Base-by-base conservation (phyloP, 2,113 vertebrate species). In the Phoxinus phoxinus region DNA sequence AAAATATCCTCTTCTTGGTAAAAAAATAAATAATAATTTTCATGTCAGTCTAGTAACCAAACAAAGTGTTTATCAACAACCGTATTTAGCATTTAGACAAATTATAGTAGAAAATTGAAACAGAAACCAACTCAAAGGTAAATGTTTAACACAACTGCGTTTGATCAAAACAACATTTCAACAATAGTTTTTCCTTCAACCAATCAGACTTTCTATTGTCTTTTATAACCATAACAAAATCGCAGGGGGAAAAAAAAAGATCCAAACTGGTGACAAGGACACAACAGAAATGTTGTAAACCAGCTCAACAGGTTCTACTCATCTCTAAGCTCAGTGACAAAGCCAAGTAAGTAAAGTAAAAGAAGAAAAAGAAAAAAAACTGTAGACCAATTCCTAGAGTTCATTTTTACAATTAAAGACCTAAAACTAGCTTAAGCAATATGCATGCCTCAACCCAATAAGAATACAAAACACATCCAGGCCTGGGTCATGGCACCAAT, bases 301-400 rank as follows among this genome's bases (percentile, higher is more conserved):
- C 44, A 81, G 80, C 27, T 51, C 10, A 69, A 69, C 80, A 69
- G 37, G 78, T 81, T 63, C 17, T 30, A 19, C 12, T 37, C n/a
- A 44, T 21, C 37, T 80, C n/a, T 10, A 46, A 81, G 12, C 25
- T 48, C 27, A 48, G 21, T 23, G 61, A 23, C 44, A 46, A 46
- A 51, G 79, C 61, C 9, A 41, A 41, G 41, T 35, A 35, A 35
- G 32, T 35, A 0, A 27, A 78, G 53, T 12, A 7, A 73, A 73
- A 71, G 4, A 58, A 4, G 4, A 15, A 48, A 4, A 13, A 53
- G 0, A 7, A 21, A 7, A 56, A 15, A 17, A 1, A 7, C 0
- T 6, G 17, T 23, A 58, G 67, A 41, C 10, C 19, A 13, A 17
- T 25, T 27, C 10, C 3, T 48, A 51, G 23, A 75, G 51, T 35